Evolutionary conservation across 2,113 vertebrate species (phyloP).

Genomic region (Callocephalon fimbriatum): DNA sequence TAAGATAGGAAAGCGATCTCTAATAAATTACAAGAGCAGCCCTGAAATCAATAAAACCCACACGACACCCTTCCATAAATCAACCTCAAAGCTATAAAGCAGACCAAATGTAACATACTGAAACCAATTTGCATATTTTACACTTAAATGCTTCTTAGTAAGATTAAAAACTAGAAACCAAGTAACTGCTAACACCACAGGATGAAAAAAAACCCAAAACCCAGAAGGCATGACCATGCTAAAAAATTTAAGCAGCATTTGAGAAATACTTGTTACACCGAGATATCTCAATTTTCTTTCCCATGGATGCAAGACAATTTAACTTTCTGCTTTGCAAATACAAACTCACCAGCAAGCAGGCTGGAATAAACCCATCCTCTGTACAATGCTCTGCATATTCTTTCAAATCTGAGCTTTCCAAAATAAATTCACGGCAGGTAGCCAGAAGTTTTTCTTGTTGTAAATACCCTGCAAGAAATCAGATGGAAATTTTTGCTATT

Average conservation of each 20-base stretch:
- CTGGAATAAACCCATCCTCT: constrained; percentile 91
- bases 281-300: background rate
- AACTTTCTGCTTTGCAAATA: background rate
- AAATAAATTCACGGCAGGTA: constrained; percentile 90
- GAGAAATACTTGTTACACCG: background rate
- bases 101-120: background rate
- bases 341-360: constrained; percentile 92
- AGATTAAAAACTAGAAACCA: background rate
- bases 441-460: constrained; percentile 92
- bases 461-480: constrained; percentile 87
- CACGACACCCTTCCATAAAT: background rate
- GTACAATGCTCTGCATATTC: constrained; percentile 95
- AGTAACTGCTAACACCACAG: background rate
- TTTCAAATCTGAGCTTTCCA: constrained; percentile 93
- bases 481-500: constrained; percentile 10
- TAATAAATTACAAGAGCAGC: background rate
- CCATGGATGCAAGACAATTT: background rate
- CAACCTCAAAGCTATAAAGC: background rate
- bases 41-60: background rate
- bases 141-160: background rate
- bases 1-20: background rate
- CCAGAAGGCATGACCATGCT: accelerated
- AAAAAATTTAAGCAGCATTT: background rate
- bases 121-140: background rate
- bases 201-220: background rate